Evolutionary conservation across 2,113 vertebrate species (phyloP).

Genomic region (Oenanthe oenanthe): DNA sequence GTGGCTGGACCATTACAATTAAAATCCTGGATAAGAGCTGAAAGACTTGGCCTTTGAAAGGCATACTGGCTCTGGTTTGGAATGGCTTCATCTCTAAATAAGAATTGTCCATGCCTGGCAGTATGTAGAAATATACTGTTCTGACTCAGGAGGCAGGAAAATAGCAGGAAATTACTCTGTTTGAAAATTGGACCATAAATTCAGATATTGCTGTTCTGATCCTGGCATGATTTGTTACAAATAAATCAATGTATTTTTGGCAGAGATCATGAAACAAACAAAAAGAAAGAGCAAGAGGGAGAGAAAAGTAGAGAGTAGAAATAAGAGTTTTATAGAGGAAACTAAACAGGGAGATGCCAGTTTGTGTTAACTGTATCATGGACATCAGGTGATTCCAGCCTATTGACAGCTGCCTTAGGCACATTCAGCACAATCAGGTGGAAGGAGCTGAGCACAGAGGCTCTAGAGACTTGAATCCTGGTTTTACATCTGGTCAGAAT

Average conservation of each 20-base stretch:
- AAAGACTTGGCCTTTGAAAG: constrained; percentile 16
- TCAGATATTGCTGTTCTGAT: constrained; percentile 35
- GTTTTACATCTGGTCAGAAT: neutral
- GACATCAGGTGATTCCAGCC: neutral
- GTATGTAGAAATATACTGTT: constrained; percentile 15
- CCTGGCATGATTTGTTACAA: neutral
- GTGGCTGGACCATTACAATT: neutral
- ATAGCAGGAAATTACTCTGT: constrained; percentile 50
- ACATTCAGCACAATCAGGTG: neutral
- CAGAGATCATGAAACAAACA: neutral
- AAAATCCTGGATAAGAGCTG: constrained; percentile 8
- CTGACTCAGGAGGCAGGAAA: constrained; percentile 50
- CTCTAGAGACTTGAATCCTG: neutral
- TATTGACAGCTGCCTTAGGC: neutral
- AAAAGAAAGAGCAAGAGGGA: neutral
- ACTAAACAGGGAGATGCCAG: neutral
- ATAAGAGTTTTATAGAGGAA: neutral
- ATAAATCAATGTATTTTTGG: constrained; percentile 21
- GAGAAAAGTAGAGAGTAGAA: neutral
- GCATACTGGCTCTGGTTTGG: neutral
- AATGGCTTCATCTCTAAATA: constrained; percentile 19
- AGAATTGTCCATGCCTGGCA: neutral
- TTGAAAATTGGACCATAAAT: constrained; percentile 53
- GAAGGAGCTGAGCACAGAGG: neutral
- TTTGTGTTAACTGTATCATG: neutral